A percentile compares a stretch with the other conserved stretches of the same genome.
Conservation (phyloP, 1,140 invertebrate species). For the Conus ventricosus region DNA sequence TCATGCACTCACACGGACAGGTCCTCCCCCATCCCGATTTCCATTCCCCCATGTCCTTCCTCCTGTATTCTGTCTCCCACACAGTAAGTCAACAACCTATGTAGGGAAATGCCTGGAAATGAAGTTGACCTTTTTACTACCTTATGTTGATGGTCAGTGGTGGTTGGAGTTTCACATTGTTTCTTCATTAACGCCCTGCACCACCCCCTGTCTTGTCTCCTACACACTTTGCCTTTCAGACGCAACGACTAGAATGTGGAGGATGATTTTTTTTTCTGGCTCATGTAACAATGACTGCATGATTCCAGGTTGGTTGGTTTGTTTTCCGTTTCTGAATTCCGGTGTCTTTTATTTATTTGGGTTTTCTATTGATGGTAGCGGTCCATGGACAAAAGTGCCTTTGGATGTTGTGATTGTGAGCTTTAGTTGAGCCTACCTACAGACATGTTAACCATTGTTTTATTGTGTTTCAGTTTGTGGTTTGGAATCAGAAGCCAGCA, state of each 20-base stretch:
- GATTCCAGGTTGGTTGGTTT: background rate
- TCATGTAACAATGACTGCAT: background rate
- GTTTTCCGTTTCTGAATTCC: background rate
- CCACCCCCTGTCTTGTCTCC: too few relatives aligned
- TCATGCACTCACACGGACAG: too few relatives aligned
- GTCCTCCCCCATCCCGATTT: too few relatives aligned
- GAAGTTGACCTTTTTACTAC: too few relatives aligned
- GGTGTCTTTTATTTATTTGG: slow-evolving; percentile 1
- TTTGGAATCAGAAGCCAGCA: background rate
- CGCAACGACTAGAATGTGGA: too few relatives aligned
- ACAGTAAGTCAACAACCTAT: too few relatives aligned
- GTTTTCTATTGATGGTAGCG: background rate
- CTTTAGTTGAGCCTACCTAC: slow-evolving; percentile 37
- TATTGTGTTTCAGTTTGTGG: slow-evolving; percentile 26
- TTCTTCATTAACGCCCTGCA: too few relatives aligned
- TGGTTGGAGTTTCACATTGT: background rate
- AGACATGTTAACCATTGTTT: slow-evolving; percentile 45
- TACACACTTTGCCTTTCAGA: too few relatives aligned
- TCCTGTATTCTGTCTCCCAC: too few relatives aligned
- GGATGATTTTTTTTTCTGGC: background rate
- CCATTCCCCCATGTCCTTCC: too few relatives aligned
- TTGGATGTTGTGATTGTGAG: slow-evolving; percentile 31
- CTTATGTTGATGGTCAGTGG: background rate
- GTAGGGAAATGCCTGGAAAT: too few relatives aligned
- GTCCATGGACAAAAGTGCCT: slow-evolving; percentile 25